Percentiles rank a stretch among this genome's conserved stretches.
These are phyloP conservation scores for Oscheius sp. DNA, from an alignment of 2,888 invertebrate species.

Conservation along the genomic window DNA sequence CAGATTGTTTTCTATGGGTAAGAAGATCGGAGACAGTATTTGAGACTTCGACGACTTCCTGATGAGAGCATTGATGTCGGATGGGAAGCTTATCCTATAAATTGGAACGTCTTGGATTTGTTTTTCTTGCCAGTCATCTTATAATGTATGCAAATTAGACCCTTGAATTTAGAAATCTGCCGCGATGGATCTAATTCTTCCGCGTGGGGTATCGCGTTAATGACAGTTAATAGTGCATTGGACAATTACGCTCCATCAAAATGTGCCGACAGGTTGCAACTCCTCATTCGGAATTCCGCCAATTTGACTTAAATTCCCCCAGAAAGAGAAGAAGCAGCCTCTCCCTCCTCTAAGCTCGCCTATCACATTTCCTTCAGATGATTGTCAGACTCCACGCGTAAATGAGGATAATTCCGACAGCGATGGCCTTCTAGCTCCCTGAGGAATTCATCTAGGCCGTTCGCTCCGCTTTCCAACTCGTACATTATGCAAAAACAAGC, in stretches of 20 bases:
- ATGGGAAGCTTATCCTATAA: slow-evolving; percentile 66
- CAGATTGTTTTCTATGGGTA: slow-evolving; percentile 67
- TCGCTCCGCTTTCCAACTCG: slow-evolving; percentile 11
- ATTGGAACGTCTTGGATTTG: neutral
- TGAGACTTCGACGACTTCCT: slow-evolving; percentile 64
- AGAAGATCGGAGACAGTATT: slow-evolving; percentile 61
- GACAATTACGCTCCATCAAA: slow-evolving; percentile 28
- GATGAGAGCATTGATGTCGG: slow-evolving; percentile 62
- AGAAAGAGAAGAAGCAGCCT: neutral
- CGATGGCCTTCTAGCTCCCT: slow-evolving; percentile 21
- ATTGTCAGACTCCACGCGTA: slow-evolving; percentile 24
- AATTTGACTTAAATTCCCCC: slow-evolving; percentile 8
- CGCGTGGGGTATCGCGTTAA: slow-evolving; percentile 31
- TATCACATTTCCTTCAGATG: slow-evolving; percentile 29
- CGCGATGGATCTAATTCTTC: slow-evolving; percentile 29
- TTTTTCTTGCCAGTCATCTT: neutral
- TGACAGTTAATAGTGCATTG: slow-evolving; percentile 26
- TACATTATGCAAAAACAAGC: slow-evolving; percentile 12
- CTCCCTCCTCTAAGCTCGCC: neutral
- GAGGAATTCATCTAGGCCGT: slow-evolving; percentile 17
- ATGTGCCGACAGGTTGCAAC: slow-evolving; percentile 21
- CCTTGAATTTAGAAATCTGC: slow-evolving; percentile 20
- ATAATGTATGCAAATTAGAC: neutral
- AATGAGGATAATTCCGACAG: slow-evolving; percentile 29
- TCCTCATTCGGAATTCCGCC: slow-evolving; percentile 3